Evolutionary conservation across 2,888 invertebrate genomes (phyloP).

Genomic region (Temnothorax rugatulus): DNA sequence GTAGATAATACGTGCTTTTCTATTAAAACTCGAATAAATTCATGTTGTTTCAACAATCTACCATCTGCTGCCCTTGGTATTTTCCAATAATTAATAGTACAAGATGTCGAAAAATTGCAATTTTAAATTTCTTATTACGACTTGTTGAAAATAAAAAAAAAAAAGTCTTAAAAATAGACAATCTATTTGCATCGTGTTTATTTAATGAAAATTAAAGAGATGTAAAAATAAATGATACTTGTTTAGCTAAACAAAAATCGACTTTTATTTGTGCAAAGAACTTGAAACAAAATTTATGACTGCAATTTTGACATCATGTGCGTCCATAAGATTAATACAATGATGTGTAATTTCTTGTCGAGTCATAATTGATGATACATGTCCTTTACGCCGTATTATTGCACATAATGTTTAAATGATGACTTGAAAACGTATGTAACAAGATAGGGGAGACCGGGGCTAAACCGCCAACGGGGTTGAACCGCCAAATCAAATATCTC

Average conservation of each 20-base stretch:
- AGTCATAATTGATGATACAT: neutral
- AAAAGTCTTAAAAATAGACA: neutral
- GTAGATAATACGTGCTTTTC: slow-evolving; percentile 57
- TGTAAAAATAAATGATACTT: neutral
- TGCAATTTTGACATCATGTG: neutral
- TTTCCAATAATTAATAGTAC: slow-evolving; percentile 13
- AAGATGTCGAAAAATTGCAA: neutral
- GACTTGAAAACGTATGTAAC: neutral
- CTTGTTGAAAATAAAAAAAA: neutral
- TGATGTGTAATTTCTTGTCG: neutral
- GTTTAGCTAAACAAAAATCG: neutral
- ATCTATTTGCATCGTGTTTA: neutral
- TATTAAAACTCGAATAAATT: slow-evolving; percentile 57
- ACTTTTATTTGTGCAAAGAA: neutral
- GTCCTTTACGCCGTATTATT: neutral
- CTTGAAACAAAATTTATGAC: neutral
- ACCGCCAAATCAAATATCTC: too few species aligned
- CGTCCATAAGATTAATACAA: slow-evolving; percentile 1
- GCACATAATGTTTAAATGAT: neutral
- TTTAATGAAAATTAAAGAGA: neutral
- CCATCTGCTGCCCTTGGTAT: slow-evolving; percentile 8
- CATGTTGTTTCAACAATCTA: slow-evolving; percentile 45
- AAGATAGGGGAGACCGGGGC: too few species aligned
- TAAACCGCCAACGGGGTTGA: too few species aligned
- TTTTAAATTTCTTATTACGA: neutral